Evolutionary conservation across 1,140 invertebrate genomes (phyloP).

Genomic region (Sinella curviseta): DNA sequence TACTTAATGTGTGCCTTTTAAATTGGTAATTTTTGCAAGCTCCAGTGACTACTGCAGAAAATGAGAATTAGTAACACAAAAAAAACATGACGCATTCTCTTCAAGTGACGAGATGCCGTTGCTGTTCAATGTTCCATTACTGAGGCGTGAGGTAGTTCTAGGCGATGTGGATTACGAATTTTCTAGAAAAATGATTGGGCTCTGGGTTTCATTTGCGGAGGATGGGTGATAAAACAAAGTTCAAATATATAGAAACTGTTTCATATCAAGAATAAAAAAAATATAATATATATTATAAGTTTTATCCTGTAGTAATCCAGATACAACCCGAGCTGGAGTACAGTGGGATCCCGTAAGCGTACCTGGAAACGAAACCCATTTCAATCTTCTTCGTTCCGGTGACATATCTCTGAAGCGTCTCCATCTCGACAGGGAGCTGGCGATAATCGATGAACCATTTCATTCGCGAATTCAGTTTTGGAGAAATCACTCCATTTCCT

Average conservation of each 20-base stretch:
- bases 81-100: no score
- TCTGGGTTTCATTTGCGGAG: constrained; percentile 42
- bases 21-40: no score
- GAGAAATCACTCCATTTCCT: constrained; percentile 5
- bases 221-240: constrained; percentile 34
- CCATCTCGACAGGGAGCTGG: neutral
- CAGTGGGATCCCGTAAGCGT: neutral
- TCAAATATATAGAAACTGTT: neutral
- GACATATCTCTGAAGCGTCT: neutral
- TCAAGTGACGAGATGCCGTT: constrained; percentile 41
- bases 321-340: neutral
- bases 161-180: constrained; percentile 39
- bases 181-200: constrained; percentile 33
- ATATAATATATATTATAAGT: neutral
- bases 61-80: no score
- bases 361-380: neutral
- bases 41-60: no score
- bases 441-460: neutral
- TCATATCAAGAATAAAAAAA: neutral
- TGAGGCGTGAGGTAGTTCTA: constrained; percentile 38
- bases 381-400: no score
- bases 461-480: neutral
- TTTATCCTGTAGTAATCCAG: neutral
- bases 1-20: no score
- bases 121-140: constrained; percentile 43